Evolutionary conservation across 2,797 vertebrate genomes (phyloP).

Genomic region (Hoplostethus atlanticus): DNA sequence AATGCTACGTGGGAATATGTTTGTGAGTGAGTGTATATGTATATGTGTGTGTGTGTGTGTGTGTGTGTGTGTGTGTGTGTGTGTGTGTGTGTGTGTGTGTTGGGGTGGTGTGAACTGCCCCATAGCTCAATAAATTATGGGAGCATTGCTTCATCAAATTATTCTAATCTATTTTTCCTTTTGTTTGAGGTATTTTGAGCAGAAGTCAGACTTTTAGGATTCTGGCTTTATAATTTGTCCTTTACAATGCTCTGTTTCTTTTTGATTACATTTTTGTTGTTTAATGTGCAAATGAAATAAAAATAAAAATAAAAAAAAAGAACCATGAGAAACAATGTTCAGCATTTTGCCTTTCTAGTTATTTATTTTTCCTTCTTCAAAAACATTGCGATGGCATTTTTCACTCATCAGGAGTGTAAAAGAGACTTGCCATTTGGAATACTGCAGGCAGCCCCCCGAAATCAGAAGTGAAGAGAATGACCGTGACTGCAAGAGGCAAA

Average conservation of each 20-base stretch:
- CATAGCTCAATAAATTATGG: constrained; percentile 32
- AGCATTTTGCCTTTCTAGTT: constrained; percentile 34
- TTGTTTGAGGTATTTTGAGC: constrained; percentile 47
- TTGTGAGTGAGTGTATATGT: not conserved
- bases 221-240: constrained; percentile 22
- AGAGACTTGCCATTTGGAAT: constrained; percentile 62
- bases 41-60: not conserved
- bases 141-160: constrained; percentile 34
- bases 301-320: not conserved
- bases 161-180: constrained; percentile 32
- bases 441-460: constrained; percentile 67
- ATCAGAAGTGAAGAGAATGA: constrained; percentile 80
- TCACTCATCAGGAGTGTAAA: constrained; percentile 46
- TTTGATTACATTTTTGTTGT: constrained; percentile 34
- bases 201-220: constrained; percentile 32
- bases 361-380: constrained; percentile 21
- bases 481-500: constrained; percentile 83
- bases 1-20: constrained; percentile 1
- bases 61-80: not conserved
- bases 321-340: constrained; percentile 36
- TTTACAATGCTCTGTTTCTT: constrained; percentile 29
- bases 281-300: constrained; percentile 64
- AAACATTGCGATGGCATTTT: constrained; percentile 43
- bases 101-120: not conserved
- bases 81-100: not conserved